These are phyloP conservation scores for Euleptes europaea DNA, from an alignment of 2,113 vertebrate species.

Conservation along the genomic window DNA sequence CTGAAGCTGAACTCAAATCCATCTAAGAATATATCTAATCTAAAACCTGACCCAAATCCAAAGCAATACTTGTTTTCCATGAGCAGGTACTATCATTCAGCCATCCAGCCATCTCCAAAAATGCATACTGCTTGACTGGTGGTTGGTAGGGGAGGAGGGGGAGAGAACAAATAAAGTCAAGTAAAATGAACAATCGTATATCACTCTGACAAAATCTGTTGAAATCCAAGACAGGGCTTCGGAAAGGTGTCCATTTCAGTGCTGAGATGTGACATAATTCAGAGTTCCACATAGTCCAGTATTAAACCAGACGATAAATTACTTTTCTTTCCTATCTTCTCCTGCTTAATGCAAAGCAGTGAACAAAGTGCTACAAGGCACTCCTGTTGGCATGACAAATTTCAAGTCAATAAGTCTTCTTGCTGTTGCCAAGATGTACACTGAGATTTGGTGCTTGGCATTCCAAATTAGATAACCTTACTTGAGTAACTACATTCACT, in stretches of 20 bases:
- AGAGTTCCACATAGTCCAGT: not conserved
- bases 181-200: not conserved
- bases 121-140: too few species aligned
- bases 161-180: not conserved
- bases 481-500: constrained; percentile 59
- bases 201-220: not conserved
- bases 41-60: not conserved
- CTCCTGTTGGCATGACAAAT: constrained; percentile 48
- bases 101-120: not conserved
- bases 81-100: not conserved
- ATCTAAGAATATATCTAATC: not conserved
- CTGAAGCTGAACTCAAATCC: not conserved
- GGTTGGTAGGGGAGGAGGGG: not conserved
- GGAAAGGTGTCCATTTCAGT: not conserved
- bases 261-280: not conserved
- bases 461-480: constrained; percentile 61
- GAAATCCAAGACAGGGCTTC: not conserved
- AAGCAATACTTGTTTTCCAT: not conserved
- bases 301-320: constrained; percentile 6
- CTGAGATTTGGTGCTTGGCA: constrained; percentile 53
- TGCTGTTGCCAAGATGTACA: constrained; percentile 53
- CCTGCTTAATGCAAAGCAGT: constrained; percentile 57
- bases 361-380: constrained; percentile 57
- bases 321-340: constrained; percentile 47
- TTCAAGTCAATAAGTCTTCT: constrained; percentile 60